Base-by-base conservation (phyloP, 2,113 vertebrate genomes). In the Platysternon megacephalum region DNA sequence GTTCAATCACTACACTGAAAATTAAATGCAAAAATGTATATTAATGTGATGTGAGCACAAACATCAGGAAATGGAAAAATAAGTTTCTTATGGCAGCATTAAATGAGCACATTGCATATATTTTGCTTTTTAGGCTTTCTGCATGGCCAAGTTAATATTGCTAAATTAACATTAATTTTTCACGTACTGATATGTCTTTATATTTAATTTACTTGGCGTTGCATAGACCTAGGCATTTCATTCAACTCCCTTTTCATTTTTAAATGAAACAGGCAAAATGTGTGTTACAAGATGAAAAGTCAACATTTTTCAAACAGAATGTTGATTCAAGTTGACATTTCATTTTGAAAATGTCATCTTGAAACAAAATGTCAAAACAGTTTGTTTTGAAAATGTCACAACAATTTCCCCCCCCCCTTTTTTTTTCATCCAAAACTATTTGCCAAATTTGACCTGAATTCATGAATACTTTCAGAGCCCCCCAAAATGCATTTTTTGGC, bases 151-250 rank as follows among this genome's bases (percentile, higher is more conserved):
- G 19, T 55, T 48, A 26, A 39, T 87, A 87, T 7, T 82, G 51
- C 32, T 85, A 42, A 49, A 82, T 44, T 68, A 78, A 6, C 1
- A 79, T 10, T 82, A 8, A 51, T 88, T 80, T 79, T 78, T 85
- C 65, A 79, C 61, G 55, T 65, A n/a, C 22, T n/a, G 6, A n/a
- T 90, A 86, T 51, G 8, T 24, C 78, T 39, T 24, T 28, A 42
- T 24, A 55, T 82, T 55, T 82, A 11, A 3, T 26, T 92, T 58
- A 58, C 35, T 1, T 11, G 22, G 58, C 0, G 0, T 35, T 39
- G 24, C 2, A 32, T 0, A 78, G 65, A 78, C 0, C 65, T 1
- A 0, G 5, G 8, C 32, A 44, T 21, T 29, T 5, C 68, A 51
- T 56, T 84, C 7, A 87, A 68, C 6, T 29, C 11, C 28, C 22